Evolutionary conservation across 2,113 vertebrate species (phyloP), one percentile per base, ranked within the genome.

Genomic region (Oreochromis niloticus): DNA sequence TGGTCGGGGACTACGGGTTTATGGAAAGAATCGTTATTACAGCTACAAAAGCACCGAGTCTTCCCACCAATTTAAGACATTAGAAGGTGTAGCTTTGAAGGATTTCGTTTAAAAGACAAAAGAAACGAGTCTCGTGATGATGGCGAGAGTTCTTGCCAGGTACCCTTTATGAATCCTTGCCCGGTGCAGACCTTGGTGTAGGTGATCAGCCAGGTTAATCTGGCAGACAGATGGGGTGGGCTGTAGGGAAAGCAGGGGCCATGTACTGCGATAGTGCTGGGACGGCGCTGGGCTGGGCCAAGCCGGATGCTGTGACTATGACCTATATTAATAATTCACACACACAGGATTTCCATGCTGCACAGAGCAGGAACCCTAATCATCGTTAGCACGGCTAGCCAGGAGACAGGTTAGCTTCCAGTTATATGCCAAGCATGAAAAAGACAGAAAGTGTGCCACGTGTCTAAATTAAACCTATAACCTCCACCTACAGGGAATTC

Each of bases 291-390:
- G 88, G 92, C 90, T 61, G 87, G 88, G 91, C 88, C 87, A 88
- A 88, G 91, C 89, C 81, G 90, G 90, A 94, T 95, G 92, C 93
- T 93, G 93, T 84, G 92, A 93, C 91, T 91, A 92, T 95, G 95
- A 95, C 95, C 95, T 95, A 94, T 95, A 95, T 95, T 92, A 95
- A 95, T 95, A 94, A 95, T 95, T 95, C 86, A 95, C 89, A 92
- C 82, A 78, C 85, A 81, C 90, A 93, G 90, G 92, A 94, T 91
- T 90, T 89, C 82, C 83, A 87, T 83, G 91, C 86, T 71, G 92
- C 91, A 86, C 61, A 9, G 88, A 84, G 86, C 88, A 82, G 87
- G 85, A 91, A 79, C 50, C 81, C 90, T 90, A 91, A 92, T 92
- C 90, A 90, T 93, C 89, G 88, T 95, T 92, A 93, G 85, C 85